These are phyloP conservation scores for Oasisia sp. DNA, from an alignment of 2,888 invertebrate species.

Conservation along the genomic window DNA sequence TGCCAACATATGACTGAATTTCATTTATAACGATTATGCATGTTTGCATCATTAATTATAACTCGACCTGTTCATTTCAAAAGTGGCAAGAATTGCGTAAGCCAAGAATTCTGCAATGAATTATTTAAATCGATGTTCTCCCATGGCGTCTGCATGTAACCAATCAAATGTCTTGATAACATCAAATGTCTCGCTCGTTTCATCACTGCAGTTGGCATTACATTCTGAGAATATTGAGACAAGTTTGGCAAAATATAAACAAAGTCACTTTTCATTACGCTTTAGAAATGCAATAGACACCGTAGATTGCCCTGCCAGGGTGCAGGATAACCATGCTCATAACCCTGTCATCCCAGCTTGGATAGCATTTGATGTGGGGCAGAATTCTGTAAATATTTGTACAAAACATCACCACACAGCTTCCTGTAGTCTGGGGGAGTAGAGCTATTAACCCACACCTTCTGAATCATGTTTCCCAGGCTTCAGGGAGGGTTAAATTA, in stretches of 20 bases:
- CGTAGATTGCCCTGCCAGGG: neutral
- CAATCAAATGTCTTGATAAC: neutral
- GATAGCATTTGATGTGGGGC: neutral
- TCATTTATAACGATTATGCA: too few species aligned
- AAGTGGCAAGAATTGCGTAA: too few species aligned
- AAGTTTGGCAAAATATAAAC: neutral
- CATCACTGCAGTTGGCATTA: neutral
- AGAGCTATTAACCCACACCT: neutral
- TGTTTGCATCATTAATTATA: too few species aligned
- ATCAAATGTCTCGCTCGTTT: neutral
- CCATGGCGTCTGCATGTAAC: too few species aligned
- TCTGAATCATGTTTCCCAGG: neutral
- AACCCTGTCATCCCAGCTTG: neutral
- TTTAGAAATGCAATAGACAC: neutral
- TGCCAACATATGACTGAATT: too few species aligned
- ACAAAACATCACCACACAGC: neutral
- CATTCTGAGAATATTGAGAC: constrained; percentile 3
- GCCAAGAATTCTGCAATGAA: too few species aligned
- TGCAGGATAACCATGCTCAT: neutral
- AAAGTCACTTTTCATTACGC: neutral
- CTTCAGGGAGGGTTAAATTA: neutral
- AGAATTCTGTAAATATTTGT: neutral
- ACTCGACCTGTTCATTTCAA: too few species aligned
- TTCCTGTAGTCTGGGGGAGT: neutral
- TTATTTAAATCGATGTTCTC: too few species aligned